These are phyloP conservation scores for Macroramphosus scolopax DNA, from an alignment of 2,797 vertebrate species.

Conservation along the genomic window DNA sequence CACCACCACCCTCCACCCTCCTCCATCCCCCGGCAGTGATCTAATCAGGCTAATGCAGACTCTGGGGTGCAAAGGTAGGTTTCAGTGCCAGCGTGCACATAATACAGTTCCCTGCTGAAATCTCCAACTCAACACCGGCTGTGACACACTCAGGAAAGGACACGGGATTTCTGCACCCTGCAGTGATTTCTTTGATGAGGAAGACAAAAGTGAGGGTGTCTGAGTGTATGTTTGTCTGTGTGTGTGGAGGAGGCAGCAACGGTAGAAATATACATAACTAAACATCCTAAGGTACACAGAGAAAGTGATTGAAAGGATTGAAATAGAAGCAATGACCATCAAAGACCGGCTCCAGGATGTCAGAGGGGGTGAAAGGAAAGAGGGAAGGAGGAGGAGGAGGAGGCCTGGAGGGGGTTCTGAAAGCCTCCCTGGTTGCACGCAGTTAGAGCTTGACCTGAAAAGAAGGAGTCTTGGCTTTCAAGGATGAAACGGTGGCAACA, in stretches of 20 bases:
- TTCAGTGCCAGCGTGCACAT: slow-evolving; percentile 22
- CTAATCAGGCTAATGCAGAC: slow-evolving; percentile 52
- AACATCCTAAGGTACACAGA: slow-evolving; percentile 62
- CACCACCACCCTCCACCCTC: no score
- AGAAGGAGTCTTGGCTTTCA: slow-evolving; percentile 59
- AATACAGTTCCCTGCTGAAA: slow-evolving; percentile 29
- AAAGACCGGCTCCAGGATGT: slow-evolving; percentile 68
- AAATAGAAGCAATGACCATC: slow-evolving; percentile 43
- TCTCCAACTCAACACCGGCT: slow-evolving; percentile 47
- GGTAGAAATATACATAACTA: slow-evolving; percentile 61
- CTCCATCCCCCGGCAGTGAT: slow-evolving; percentile 38
- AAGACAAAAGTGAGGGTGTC: slow-evolving; percentile 36
- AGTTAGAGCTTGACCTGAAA: slow-evolving; percentile 56
- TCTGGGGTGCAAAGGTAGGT: slow-evolving; percentile 23
- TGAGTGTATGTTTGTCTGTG: slow-evolving; percentile 20
- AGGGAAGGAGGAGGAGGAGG: slow-evolving; percentile 10
- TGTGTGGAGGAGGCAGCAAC: slow-evolving; percentile 8
- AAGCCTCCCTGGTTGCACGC: slow-evolving; percentile 47
- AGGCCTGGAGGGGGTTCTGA: no score
- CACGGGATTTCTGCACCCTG: slow-evolving; percentile 31
- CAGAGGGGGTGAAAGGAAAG: slow-evolving; percentile 41
- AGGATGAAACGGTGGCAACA: slow-evolving; percentile 59
- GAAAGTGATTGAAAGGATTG: slow-evolving; percentile 48
- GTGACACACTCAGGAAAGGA: slow-evolving; percentile 30
- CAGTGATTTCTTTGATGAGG: slow-evolving; percentile 40